Evolutionary conservation across 2,113 vertebrate genomes (phyloP), one percentile per base, ranked within the genome.

Genomic region (Pongo abelii): DNA sequence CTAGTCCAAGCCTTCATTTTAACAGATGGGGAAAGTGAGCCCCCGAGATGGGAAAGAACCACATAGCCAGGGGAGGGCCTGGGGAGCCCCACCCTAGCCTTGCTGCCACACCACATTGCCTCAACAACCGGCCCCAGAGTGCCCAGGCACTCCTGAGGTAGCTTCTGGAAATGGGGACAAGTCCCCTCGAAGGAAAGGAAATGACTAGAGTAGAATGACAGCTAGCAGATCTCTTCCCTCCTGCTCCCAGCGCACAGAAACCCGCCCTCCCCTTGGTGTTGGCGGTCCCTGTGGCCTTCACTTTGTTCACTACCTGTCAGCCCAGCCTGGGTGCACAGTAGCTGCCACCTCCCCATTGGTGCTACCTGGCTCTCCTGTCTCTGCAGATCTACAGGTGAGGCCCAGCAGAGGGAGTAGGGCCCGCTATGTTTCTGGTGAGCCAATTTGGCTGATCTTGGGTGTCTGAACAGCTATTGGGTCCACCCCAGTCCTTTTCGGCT

Each of bases 301-400:
- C 12, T 72, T 80, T 57, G n/a, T 30, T 13, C 30, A 43, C 5
- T 13, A 38, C 94, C 84, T 18, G 69, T 86, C 89, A 46, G 7
- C 8, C 5, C 67, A 8, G n/a, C 14, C 67, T 35, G 23, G 61
- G 8, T 38, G 14, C 48, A 43, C 43, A 7, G 38, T 87, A 50
- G 84, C 90, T 70, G 18, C 3, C 3, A 50, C 55, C 61, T 69
- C 11, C 6, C 22, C 59, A 0, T 20, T 8, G 96, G 96, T 91
- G 95, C 79, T 96, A 96, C 93, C 91, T 35, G 46, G 69, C 30
- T 18, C 23, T 32, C 93, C 91, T n/a, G 50, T 69, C 27, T 22
- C 23, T 32, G 77, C n/a, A 30, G 81, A 22, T 72, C n/a, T 48
- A 80, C 80, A 92, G 89, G 30, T 0, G 3, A 1, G 13, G 14